Percentiles rank a stretch among this genome's conserved stretches.
These are phyloP conservation scores for Pimephales promelas DNA, from an alignment of 2,113 vertebrate genomes.

Conservation along the genomic window DNA sequence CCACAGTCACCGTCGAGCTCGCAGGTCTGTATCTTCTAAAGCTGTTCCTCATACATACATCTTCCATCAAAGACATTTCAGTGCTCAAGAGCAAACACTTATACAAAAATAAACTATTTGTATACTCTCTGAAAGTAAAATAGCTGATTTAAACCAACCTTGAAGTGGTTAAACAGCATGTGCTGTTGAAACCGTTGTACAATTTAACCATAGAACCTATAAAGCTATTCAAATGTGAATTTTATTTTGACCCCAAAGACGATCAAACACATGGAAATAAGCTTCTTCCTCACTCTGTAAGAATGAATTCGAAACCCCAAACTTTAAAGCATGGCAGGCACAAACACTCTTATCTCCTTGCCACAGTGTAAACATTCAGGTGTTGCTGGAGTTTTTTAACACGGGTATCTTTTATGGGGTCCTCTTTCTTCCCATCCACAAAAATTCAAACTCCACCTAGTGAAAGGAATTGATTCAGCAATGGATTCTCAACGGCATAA, in stretches of 20 bases:
- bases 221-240: constrained; percentile 3
- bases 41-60: background rate
- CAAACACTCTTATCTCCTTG: constrained; percentile 67
- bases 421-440: constrained; percentile 25
- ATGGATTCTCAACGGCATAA: constrained; percentile 49
- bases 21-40: constrained; percentile 74
- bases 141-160: background rate
- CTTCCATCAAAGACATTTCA: background rate
- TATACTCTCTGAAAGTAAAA: background rate
- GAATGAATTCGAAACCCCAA: constrained; percentile 50
- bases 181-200: constrained; percentile 13
- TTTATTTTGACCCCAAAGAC: constrained; percentile 25
- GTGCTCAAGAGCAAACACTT: background rate
- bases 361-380: constrained; percentile 57
- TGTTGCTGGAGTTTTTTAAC: constrained; percentile 54
- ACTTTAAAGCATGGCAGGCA: constrained; percentile 50
- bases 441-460: constrained; percentile 14
- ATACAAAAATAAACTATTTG: background rate
- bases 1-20: constrained; percentile 65
- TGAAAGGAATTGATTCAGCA: constrained; percentile 42
- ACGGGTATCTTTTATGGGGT: constrained; percentile 35
- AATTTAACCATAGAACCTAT: background rate
- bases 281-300: constrained; percentile 42
- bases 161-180: background rate
- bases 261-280: constrained; percentile 57